Evolutionary conservation across 2,113 vertebrate genomes (phyloP).

Genomic region (Hyperopisus bebe): DNA sequence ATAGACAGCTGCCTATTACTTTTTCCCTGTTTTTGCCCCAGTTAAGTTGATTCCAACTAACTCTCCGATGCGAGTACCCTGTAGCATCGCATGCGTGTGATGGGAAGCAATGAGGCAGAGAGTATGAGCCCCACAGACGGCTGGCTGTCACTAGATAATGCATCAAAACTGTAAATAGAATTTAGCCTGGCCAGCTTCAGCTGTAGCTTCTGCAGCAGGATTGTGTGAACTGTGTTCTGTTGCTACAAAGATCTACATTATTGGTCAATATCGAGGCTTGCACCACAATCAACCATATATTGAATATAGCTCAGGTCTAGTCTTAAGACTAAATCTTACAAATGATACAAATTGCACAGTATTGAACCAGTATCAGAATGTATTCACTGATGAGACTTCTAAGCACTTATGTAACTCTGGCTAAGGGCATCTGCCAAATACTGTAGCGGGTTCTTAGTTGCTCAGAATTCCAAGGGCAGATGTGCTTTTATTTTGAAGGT

Average conservation of each 20-base stretch:
- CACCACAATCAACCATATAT: background rate
- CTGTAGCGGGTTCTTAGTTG: background rate
- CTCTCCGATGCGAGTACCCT: background rate
- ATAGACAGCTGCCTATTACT: background rate
- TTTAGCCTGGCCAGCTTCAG: background rate
- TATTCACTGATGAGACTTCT: no score
- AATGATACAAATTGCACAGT: no score
- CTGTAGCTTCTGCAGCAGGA: background rate
- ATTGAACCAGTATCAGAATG: no score
- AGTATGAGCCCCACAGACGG: background rate
- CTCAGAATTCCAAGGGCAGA: background rate
- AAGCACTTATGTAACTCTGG: no score
- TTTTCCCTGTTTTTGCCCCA: background rate
- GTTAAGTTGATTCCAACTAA: background rate
- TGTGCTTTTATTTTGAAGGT: background rate
- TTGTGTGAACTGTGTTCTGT: background rate
- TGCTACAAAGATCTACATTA: background rate
- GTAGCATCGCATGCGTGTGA: background rate
- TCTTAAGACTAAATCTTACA: background rate
- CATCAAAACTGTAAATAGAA: slow-evolving; percentile 4
- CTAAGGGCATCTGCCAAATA: background rate
- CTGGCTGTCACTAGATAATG: background rate
- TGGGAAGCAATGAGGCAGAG: background rate
- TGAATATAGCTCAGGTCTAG: background rate
- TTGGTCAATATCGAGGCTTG: background rate